Evolutionary conservation across 2,113 vertebrate species (phyloP), one percentile per base, ranked within the genome.

Genomic region (Patagioenas fasciata): DNA sequence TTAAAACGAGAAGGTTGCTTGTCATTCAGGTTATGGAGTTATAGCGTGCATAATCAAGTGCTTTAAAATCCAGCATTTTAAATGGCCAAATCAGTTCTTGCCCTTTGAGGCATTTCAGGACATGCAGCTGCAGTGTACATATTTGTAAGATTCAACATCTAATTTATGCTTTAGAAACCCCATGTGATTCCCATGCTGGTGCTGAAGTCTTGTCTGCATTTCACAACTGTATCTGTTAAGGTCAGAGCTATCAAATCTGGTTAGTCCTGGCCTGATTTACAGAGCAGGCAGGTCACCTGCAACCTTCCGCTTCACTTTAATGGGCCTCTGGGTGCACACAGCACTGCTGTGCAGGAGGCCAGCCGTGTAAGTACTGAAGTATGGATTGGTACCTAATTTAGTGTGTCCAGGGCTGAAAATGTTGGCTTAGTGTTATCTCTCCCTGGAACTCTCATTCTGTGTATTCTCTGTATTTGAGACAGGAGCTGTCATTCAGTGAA

Each of bases 321-420:
- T 53, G 72, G 82, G 51, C 51, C 53, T 88, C 72, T 80, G 51
- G 64, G 48, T 3, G 1, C 38, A 64, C 24, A 32, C 19, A 91
- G 61, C 44, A 29, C 21, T 79, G 4, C 60, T 36, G 26, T 71
- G 82, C 67, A 93, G 51, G 60, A 73, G 58, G 64, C 47, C n/a
- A 50, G 62, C 67, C 89, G 21, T 36, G 40, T 75, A 80, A 57
- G 42, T 87, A 56, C 83, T 0, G 4, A 67, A 74, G 64, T 78
- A 75, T 29, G 56, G 61, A 85, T 44, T 92, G 70, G 50, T 84
- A 74, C 67, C 75, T 88, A 74, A 80, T 88, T 90, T 80, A 93
- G 61, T 60, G 60, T 91, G 84, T 90, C 80, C 44, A 57, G 65
- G 53, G 38, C 34, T 86, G 90, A 90, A 96, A 91, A 74, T 53